Evolutionary conservation across 2,888 invertebrate species (phyloP).

Genomic region (Zhengitettix transpicula): DNA sequence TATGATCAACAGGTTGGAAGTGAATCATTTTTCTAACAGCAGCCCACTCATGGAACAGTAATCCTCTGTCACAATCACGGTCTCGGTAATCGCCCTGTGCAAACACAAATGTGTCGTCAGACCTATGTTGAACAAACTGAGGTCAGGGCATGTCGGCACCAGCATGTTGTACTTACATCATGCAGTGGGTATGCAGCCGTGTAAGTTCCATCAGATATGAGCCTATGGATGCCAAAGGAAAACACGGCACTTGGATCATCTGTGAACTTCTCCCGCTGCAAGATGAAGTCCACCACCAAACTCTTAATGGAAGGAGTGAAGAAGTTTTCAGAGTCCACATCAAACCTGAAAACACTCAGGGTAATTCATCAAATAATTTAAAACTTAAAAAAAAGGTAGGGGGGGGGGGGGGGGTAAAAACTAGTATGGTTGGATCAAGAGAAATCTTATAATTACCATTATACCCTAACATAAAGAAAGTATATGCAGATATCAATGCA

Average conservation of each 20-base stretch:
- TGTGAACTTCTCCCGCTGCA: conserved; percentile 50
- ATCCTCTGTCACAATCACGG: conserved; percentile 30
- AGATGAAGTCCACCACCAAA: conserved; percentile 55
- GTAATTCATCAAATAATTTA: too few species aligned
- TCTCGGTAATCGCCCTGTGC: conserved; percentile 36
- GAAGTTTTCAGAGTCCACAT: conserved; percentile 44
- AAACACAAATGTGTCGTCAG: conserved; percentile 5
- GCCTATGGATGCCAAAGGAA: conserved; percentile 48
- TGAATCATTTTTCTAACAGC: conserved; percentile 48
- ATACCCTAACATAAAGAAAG: too few species aligned
- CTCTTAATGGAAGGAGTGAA: conserved; percentile 48
- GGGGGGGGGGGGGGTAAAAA: too few species aligned
- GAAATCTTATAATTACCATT: too few species aligned
- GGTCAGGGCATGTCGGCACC: not conserved
- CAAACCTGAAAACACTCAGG: conserved; percentile 33
- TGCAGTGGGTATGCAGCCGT: conserved; percentile 58
- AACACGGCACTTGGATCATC: conserved; percentile 31
- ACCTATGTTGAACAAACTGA: too few species aligned
- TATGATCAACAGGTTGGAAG: conserved; percentile 57
- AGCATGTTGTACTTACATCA: conserved; percentile 37
- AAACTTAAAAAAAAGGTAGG: too few species aligned
- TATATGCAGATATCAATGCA: too few species aligned
- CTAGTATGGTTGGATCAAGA: too few species aligned
- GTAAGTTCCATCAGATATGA: conserved; percentile 46
- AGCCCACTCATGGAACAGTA: conserved; percentile 55